phyloP scores from a whole-genome alignment of 2,113 vertebrate species.

The Scomber japonicus region DNA sequence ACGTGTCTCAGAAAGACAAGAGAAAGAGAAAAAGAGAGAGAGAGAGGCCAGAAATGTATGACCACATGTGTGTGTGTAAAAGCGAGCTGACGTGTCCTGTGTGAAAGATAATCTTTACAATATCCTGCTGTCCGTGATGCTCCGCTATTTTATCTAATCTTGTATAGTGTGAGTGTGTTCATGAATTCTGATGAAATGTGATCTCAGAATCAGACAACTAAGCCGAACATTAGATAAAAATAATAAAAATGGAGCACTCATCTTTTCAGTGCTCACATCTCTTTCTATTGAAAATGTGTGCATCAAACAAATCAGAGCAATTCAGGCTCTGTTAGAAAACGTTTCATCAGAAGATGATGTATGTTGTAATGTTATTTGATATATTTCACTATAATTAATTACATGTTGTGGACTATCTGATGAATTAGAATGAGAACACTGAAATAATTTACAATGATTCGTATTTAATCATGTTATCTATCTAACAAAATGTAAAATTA shows the following conservation, averaged over 20 bases:
- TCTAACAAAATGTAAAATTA: conserved; percentile 4
- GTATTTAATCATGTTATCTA: background rate
- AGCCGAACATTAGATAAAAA: too few species aligned
- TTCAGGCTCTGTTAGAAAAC: too few species aligned
- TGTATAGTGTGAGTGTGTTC: background rate
- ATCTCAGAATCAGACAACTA: too few species aligned
- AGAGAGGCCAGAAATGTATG: background rate
- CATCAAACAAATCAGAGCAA: too few species aligned
- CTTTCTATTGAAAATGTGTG: too few species aligned
- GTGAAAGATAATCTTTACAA: background rate
- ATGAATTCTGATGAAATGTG: too few species aligned
- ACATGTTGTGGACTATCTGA: background rate
- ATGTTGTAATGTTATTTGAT: too few species aligned
- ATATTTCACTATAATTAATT: too few species aligned
- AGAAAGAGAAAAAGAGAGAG: background rate
- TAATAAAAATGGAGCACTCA: too few species aligned
- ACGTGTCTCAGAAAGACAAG: background rate
- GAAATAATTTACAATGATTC: too few species aligned
- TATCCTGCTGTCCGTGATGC: conserved; percentile 3
- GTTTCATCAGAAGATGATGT: too few species aligned
- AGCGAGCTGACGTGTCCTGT: background rate
- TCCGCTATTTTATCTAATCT: conserved; percentile 7
- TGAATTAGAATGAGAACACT: background rate
- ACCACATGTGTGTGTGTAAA: background rate
- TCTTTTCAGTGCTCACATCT: too few species aligned